Percentiles rank a stretch among this genome's conserved stretches.
These are phyloP conservation scores for rat (Rattus norvegicus) DNA, from an alignment of 2,113 vertebrate species.

Conservation along the genomic window DNA sequence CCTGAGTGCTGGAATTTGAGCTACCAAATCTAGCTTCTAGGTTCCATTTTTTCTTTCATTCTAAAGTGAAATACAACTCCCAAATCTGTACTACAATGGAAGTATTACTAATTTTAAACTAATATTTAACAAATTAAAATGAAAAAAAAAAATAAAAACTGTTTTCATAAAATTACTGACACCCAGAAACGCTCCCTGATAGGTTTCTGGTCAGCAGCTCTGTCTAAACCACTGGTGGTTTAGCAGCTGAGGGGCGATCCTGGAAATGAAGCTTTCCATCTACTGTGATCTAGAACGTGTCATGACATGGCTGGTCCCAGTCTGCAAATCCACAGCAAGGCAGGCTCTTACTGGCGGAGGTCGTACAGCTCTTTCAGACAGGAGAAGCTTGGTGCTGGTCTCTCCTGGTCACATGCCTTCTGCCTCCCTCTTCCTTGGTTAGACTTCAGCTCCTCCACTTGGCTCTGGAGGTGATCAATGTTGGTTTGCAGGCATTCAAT, in stretches of 20 bases:
- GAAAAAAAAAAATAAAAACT: neutral
- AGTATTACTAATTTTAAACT: conserved; percentile 26
- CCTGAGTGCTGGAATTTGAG: neutral
- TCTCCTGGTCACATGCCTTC: conserved; percentile 86
- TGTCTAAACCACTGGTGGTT: conserved; percentile 10
- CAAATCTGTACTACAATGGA: neutral
- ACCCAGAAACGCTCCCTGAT: neutral
- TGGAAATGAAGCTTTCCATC: conserved; percentile 37
- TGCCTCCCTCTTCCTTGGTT: conserved; percentile 74
- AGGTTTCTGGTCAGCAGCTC: neutral
- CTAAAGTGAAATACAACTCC: neutral
- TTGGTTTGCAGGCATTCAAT: conserved; percentile 93
- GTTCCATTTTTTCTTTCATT: conserved; percentile 26
- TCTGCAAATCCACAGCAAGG: neutral
- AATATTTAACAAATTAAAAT: conserved; percentile 19
- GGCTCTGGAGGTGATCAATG: conserved; percentile 94
- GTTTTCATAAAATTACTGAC: conserved; percentile 20
- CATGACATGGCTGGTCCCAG: neutral
- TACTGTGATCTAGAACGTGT: neutral
- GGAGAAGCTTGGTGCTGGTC: conserved; percentile 90
- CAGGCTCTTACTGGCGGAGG: conserved; percentile 90
- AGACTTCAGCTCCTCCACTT: conserved; percentile 91
- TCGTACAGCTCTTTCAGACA: conserved; percentile 95
- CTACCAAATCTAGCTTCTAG: neutral
- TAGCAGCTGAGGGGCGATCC: neutral